Evolutionary conservation across 2,797 vertebrate genomes (phyloP), one percentile per base, ranked within the genome.

Genomic region (Lithobates pipiens): DNA sequence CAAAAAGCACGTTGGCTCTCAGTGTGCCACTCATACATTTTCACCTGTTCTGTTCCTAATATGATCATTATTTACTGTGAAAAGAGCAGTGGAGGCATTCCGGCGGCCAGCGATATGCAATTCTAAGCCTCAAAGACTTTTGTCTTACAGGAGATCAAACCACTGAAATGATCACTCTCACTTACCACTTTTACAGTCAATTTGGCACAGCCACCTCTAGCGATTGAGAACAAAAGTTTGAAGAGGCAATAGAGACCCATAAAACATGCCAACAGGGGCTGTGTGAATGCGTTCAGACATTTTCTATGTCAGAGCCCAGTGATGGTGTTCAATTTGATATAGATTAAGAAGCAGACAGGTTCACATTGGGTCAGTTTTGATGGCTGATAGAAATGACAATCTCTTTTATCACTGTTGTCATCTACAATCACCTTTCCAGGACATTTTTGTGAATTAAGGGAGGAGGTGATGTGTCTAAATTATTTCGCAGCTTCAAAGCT

Each of bases 141-240:
- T 69, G 42, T 54, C 50, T 54, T 80, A 42, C 42, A 57, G 67
- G 67, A n/a, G 42, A 70, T 34, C 67, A 80, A 18, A 80, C 27
- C 6, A 42, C 44, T 50, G 3, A 57, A 54, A 80, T 80, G 67
- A 80, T 50, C 11, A 27, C 39, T 50, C 42, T 70, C 27, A 50
- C n/a, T 79, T 69, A 36, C 7, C 76, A 39, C 21, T 16, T 27
- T 67, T 39, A 67, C 25, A 69, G 8, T 50, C 77, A 79, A 69
- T 79, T 79, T 79, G 15, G 36, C 34, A 54, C 44, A 25, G 67
- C n/a, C 44, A 54, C 42, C 68, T 69, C 44, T 71, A 15, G 67
- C 42, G 8, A 29, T 69, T 27, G 18, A 68, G 77, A 69, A 21
- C n/a, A 29, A 32, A 32, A 67, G 34, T 15, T 39, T 54, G 29